phyloP scores from a whole-genome alignment of 2,888 invertebrate species.

The Spatulosminthurus flaviceps region DNA sequence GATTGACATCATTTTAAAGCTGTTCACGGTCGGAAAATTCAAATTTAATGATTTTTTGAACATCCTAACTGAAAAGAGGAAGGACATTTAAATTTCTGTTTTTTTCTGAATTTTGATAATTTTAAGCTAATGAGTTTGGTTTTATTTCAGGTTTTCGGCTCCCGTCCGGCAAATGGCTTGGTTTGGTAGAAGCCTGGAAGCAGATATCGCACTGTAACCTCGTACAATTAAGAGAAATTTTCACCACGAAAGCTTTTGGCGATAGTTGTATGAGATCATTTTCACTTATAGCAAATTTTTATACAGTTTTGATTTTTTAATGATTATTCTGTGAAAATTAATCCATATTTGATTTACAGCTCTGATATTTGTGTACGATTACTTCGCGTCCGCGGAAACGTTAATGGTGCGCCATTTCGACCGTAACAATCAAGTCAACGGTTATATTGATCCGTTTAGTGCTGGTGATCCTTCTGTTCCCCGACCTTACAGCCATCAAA shows the following conservation, averaged over 20 bases:
- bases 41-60: too few relatives aligned
- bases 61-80: too few relatives aligned
- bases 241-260: conserved; percentile 94
- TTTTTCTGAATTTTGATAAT: too few relatives aligned
- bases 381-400: conserved; percentile 90
- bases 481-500: conserved; percentile 82
- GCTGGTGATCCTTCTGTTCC: conserved; percentile 80
- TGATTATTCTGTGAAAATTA: too few relatives aligned
- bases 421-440: conserved; percentile 69
- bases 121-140: too few relatives aligned
- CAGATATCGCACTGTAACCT: conserved; percentile 94
- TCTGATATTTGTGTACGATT: conserved; percentile 95
- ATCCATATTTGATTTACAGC: conserved; percentile 76
- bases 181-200: conserved; percentile 92
- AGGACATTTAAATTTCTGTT: too few relatives aligned
- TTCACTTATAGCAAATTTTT: background rate
- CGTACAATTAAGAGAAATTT: conserved; percentile 89
- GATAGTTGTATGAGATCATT: conserved; percentile 83
- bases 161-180: conserved; percentile 84
- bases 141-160: conserved; percentile 77
- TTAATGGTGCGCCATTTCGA: conserved; percentile 84
- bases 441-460: conserved; percentile 81
- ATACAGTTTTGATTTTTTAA: background rate
- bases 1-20: too few relatives aligned
- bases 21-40: too few relatives aligned